Conservation (phyloP, 2,797 vertebrate species). For the Spheniscus humboldti region DNA sequence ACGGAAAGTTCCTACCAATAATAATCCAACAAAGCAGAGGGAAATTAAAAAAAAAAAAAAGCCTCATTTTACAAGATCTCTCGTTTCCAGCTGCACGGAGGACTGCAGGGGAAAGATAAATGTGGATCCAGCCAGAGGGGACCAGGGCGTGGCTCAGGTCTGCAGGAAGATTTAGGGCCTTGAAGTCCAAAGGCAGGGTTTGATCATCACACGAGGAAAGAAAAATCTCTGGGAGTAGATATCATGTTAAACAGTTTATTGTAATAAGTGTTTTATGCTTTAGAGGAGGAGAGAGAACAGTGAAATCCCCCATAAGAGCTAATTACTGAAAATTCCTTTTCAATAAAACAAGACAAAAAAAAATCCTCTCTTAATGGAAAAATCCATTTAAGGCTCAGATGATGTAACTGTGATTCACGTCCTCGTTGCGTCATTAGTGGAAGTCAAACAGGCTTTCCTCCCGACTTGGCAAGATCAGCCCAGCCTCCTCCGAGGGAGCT, state of each 20-base stretch:
- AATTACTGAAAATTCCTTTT: conserved; percentile 67
- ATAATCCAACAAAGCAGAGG: background rate
- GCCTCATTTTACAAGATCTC: background rate
- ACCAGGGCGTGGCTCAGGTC: background rate
- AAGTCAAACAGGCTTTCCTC: background rate
- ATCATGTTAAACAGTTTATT: conserved; percentile 11
- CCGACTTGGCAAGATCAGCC: background rate
- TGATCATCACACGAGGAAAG: background rate
- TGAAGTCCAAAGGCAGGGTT: background rate
- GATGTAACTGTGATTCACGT: background rate
- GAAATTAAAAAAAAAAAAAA: background rate
- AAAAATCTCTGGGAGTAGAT: conserved; percentile 23
- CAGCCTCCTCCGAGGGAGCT: background rate
- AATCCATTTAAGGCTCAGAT: conserved; percentile 44
- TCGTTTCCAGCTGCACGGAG: background rate
- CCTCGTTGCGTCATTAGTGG: background rate
- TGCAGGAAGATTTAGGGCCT: conserved; percentile 12
- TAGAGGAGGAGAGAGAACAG: conserved; percentile 61
- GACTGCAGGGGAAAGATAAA: background rate
- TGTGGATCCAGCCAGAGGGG: background rate
- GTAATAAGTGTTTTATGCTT: conserved; percentile 61
- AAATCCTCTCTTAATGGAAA: conserved; percentile 56
- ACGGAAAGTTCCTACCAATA: background rate
- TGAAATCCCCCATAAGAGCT: conserved; percentile 65
- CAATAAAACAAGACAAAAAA: conserved; percentile 52